Base-by-base conservation (phyloP, 23 tunicate species). In the Corella eumyota region DNA sequence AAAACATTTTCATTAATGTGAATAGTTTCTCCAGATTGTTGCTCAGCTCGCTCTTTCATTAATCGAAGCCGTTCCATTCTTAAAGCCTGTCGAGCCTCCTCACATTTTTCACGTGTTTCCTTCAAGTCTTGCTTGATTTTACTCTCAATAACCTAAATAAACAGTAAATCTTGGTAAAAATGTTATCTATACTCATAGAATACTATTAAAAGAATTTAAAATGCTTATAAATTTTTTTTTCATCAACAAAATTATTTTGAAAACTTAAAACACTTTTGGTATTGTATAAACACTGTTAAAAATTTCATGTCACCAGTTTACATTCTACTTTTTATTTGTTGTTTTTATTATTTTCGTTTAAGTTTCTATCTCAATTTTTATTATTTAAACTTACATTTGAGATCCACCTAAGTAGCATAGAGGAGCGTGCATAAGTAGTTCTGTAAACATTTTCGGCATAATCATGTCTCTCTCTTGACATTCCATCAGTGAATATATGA, bases 401-500 rank as follows among this genome's bases (percentile, higher is more conserved):
- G 23, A 72, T 65, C 90, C 90, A 80, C 35, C 65, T 79, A 2
- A 24, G 32, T 0, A 80, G 79, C 35, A 80, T 25, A 1, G 27
- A 17, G 34, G 62, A 50, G 26, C 90, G 66, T 15, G 80, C 75
- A 0, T 57, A 26, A 6, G 79, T 65, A 0, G 72, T 72, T 44
- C 62, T 46, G 73, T 80, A 80, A 21, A 72, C 79, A n/a, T 80
- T 36, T 15, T 58, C 31, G 1, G 90, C 90, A 32, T 80, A 73
- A 7, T 29, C 25, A 47, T 80, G 90, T 30, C 90, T 24, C 13
- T 65, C 72, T 13, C 59, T 61, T 19, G 72, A 19, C 47, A 45
- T 37, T 5, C 67, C 79, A 50, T 80, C 90, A 34, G 72, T 80
- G 65, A 80, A 80, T 15, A 80, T 80, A 61, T 31, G 64, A n/a